A percentile compares a stretch with the other conserved stretches of the same genome.
Evolutionary conservation across 2,888 invertebrate genomes (phyloP).

Genomic region (Acleris sparsana): DNA sequence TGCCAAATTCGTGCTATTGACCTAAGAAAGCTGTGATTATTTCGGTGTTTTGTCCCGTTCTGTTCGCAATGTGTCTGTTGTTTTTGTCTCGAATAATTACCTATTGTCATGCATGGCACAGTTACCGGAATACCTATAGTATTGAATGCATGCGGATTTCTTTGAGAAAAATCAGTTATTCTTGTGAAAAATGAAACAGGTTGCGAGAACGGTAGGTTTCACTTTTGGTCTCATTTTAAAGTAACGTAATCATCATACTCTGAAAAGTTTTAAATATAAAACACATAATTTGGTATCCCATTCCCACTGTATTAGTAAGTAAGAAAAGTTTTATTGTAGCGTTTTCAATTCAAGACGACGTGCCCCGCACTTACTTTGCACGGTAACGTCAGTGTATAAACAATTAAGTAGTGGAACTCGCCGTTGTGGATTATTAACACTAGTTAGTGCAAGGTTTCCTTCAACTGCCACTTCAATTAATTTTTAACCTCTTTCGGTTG

Average conservation of each 20-base stretch:
- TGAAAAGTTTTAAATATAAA: neutral
- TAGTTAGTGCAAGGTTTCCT: no score
- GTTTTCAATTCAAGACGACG: neutral
- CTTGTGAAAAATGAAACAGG: neutral
- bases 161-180: slow-evolving; percentile 1
- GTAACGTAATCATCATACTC: no score
- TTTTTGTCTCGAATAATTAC: slow-evolving; percentile 16
- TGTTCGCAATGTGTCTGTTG: slow-evolving; percentile 15
- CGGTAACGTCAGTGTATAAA: no score
- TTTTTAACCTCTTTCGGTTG: no score
- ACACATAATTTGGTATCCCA: neutral
- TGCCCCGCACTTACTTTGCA: no score
- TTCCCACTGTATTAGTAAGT: neutral
- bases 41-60: slow-evolving; percentile 15
- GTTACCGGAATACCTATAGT: slow-evolving; percentile 9
- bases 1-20: slow-evolving; percentile 28
- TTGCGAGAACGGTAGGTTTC: neutral
- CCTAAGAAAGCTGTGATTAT: slow-evolving; percentile 23
- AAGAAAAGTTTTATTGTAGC: neutral
- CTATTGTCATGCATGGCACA: slow-evolving; percentile 31
- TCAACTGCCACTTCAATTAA: no score
- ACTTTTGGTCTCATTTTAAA: neutral
- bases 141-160: slow-evolving; percentile 3
- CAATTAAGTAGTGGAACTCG: no score
- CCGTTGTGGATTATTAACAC: no score